Conservation (phyloP, 2,888 invertebrate species). For the Beris chalybata region DNA sequence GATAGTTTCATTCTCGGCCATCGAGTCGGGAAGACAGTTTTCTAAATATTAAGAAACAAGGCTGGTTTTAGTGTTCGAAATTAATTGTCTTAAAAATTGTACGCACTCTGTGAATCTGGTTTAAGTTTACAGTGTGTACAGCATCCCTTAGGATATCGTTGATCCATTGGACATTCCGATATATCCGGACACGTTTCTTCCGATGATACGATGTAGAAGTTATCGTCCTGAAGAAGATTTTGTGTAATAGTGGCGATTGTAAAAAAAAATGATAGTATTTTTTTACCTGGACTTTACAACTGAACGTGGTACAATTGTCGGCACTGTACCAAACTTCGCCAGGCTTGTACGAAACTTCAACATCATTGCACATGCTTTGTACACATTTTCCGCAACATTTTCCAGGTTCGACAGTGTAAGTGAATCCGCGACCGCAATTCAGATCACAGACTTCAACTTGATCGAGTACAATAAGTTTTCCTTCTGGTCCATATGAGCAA, state of each 20-base stretch:
- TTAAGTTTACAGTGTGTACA: constrained; percentile 67
- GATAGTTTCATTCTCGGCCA: constrained; percentile 61
- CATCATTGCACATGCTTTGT: constrained; percentile 62
- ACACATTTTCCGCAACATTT: constrained; percentile 69
- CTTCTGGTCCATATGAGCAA: constrained; percentile 51
- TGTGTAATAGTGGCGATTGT: too few relatives aligned
- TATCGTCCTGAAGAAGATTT: constrained; percentile 47
- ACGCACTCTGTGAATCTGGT: constrained; percentile 57
- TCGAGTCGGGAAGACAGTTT: constrained; percentile 61
- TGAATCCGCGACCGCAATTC: constrained; percentile 60
- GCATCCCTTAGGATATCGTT: constrained; percentile 66
- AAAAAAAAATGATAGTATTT: too few relatives aligned
- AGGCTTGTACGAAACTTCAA: constrained; percentile 57
- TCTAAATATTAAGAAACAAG: constrained; percentile 50
- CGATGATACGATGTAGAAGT: constrained; percentile 61
- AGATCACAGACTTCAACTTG: constrained; percentile 47
- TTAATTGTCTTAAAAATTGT: background rate
- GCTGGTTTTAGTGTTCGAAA: background rate
- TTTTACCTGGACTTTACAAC: constrained; percentile 52
- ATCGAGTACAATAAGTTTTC: constrained; percentile 45
- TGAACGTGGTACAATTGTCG: constrained; percentile 68
- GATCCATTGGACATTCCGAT: constrained; percentile 61
- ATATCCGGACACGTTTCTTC: constrained; percentile 66
- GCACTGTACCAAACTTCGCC: constrained; percentile 64
- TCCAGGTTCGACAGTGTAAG: constrained; percentile 53